Base-by-base conservation (phyloP, 2,797 vertebrate species). In the Bovichtus variegatus region DNA sequence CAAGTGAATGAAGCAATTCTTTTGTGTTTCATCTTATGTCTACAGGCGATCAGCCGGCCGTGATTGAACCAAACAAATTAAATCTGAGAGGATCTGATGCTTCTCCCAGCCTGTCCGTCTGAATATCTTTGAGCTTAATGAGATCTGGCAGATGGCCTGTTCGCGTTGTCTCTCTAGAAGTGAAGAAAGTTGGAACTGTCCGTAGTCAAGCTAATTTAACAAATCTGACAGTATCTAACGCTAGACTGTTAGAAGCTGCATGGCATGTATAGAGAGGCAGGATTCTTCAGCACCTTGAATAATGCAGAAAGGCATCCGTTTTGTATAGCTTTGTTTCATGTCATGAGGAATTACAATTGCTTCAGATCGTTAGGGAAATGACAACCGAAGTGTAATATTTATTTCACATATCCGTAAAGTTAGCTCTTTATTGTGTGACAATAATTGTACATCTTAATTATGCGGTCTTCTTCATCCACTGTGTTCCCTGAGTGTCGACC, bases 51-150 rank as follows among this genome's bases (percentile, higher is more conserved):
- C 58, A 58, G 62, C 49, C 70, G 29, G 50, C 51, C 25, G 9
- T 75, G 85, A 90, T 85, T 82, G 84, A 90, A 87, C 54, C 69
- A 91, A 90, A 89, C 82, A 88, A 89, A 88, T 87, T 78, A 75
- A 88, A 89, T 89, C 66, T 81, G 85, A 89, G 83, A 86, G 73
- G 76, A 88, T 88, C 72, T 80, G 86, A 88, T 79, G 82, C 71
- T 73, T 81, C 86, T 75, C 73, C 64, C 82, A 66, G 80, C 79
- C 72, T 82, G 86, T 91, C 87, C 34, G 18, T 81, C 75, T 69
- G 74, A 89, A 86, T 89, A 79, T 85, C 67, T 78, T 71, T 84
- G 86, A 89, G 74, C 27, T 47, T 87, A 88, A 93, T 84, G 63
- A 75, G 84, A 91, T 90, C 72, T 88, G 89, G 86, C 92, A 85